Evolutionary conservation across 2,888 invertebrate species (phyloP).

Genomic region (Pyrochroa serraticornis): DNA sequence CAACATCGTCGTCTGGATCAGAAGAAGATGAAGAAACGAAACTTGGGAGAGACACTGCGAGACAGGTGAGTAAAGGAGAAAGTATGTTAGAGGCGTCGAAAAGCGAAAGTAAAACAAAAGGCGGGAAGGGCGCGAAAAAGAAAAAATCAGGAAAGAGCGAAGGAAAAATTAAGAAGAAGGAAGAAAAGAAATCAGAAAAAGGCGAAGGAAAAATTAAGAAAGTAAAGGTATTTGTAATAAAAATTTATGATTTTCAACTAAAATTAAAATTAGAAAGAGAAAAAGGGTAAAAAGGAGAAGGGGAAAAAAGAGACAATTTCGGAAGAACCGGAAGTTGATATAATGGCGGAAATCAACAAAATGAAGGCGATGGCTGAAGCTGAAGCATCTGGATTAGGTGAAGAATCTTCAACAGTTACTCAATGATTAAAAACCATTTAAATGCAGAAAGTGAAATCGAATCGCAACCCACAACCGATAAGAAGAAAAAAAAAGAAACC

Average conservation of each 20-base stretch:
- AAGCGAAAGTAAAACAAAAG: conserved; percentile 47
- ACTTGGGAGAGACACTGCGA: too few species aligned
- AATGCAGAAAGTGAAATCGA: neutral
- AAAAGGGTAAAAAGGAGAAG: conserved; percentile 5
- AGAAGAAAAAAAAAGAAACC: neutral
- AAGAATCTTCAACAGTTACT: too few species aligned
- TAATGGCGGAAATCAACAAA: conserved; percentile 5
- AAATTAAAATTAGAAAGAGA: neutral
- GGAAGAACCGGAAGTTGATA: too few species aligned
- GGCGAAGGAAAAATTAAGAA: neutral
- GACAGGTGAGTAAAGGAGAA: too few species aligned
- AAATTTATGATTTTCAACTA: too few species aligned
- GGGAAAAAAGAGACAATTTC: too few species aligned
- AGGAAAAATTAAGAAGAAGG: neutral
- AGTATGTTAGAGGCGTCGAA: conserved; percentile 27
- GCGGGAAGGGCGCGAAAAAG: conserved; percentile 30
- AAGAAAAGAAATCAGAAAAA: neutral
- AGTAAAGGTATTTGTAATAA: neutral
- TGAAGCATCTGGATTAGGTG: neutral
- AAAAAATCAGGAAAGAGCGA: too few species aligned
- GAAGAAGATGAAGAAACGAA: too few species aligned
- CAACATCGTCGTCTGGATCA: too few species aligned
- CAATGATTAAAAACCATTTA: neutral
- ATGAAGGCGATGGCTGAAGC: conserved; percentile 2
- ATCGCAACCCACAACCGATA: neutral